Base-by-base conservation (phyloP, 1,140 invertebrate genomes). In the Pseudomyrmex concolor region DNA sequence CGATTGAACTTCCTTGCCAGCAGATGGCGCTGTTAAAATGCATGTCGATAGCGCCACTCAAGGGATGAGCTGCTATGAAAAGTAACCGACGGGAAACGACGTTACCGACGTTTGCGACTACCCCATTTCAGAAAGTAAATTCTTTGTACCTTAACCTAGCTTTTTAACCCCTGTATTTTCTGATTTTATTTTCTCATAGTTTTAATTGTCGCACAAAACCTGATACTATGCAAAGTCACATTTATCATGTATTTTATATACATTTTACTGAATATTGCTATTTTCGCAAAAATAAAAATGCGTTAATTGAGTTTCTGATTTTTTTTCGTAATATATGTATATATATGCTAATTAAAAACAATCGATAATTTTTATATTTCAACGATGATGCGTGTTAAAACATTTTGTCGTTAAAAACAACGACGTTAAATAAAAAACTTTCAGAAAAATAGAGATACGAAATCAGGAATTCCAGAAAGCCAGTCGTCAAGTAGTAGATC, bases 11-110 rank as follows among this genome's bases (percentile, higher is more conserved):
- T 63, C 25, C 78, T 71, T 64, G 13, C 77, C 88, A 34, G 62
- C 73, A 87, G 88, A 89, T 87, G 85, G 85, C 88, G 88, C 83
- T 86, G 85, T 77, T 84, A 70, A 81, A 82, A 57, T 63, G 9
- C 5, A 67, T 13, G 17, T 50, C 17, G 57, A 78, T 55, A 54
- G 73, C 34, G 50, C 74, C 66, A 48, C 19, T 74, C 50, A 2
- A 8, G 13, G 48, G 22, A 9, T 51, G 22, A 25, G 12, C 77
- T 54, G 50, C 12, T 2, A 34, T 5, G 77, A 80, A 88, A 64
- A 84, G 15, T 88, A 67, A 89, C 86, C 86, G 87, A 86, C 86
- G 54, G 87, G 45, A 45, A 88, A 22, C 54, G 76, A 86, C 55
- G 48, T 89, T 88, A 88, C 87, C 87, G 87, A 86, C 87, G 9